Percentiles rank a stretch among this genome's conserved stretches.
phyloP scores from a whole-genome alignment of 1,140 invertebrate genomes.

The Oryctes rhinoceros region DNA sequence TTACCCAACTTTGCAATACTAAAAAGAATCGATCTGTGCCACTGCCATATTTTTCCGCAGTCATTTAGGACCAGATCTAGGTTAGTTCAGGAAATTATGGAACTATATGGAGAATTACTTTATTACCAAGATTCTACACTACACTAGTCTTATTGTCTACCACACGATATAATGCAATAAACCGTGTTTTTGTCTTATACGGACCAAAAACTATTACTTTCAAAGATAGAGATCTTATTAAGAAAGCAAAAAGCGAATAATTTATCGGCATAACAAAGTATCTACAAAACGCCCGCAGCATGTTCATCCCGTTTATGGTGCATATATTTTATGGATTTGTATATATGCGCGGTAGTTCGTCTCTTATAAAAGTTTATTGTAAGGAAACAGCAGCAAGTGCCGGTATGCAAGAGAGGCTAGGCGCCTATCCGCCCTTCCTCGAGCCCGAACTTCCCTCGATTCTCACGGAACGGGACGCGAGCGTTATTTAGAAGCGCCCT shows the following conservation, averaged over 20 bases:
- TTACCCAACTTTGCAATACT: no score
- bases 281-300: neutral
- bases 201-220: no score
- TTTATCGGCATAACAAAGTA: neutral
- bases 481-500: neutral
- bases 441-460: neutral
- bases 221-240: neutral
- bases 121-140: neutral
- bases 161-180: neutral
- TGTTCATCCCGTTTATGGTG: neutral
- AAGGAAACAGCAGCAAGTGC: neutral
- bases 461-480: slow-evolving; percentile 1
- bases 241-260: neutral
- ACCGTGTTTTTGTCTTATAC: no score
- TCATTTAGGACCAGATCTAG: no score
- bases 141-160: neutral
- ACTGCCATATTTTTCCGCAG: no score
- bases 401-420: neutral
- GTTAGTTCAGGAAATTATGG: no score
- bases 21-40: no score
- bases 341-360: neutral
- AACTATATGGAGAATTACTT: neutral
- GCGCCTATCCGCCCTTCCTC: neutral
- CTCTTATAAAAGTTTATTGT: slow-evolving; percentile 27
- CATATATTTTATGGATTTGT: neutral